Conservation (phyloP, 2,888 invertebrate genomes). For the Cotesia congregata region DNA sequence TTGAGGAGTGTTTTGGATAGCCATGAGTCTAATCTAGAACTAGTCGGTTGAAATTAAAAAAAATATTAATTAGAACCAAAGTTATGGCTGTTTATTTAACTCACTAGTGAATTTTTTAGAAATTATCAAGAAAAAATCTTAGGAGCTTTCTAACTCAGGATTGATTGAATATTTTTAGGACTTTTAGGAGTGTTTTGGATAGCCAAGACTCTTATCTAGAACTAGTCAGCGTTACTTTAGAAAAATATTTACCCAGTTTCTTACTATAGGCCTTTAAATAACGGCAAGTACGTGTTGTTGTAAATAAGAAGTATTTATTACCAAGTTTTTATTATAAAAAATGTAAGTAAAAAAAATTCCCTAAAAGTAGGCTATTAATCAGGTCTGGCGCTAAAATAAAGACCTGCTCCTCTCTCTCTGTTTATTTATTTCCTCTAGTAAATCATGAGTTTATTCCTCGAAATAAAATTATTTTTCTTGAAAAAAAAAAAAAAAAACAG, state of each 20-base stretch:
- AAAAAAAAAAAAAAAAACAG: no score
- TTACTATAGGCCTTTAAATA: no score
- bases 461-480: background rate
- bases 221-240: background rate
- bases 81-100: no score
- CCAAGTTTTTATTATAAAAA: no score
- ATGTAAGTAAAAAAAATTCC: no score
- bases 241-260: background rate
- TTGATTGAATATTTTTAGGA: background rate
- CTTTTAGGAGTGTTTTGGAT: background rate
- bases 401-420: no score
- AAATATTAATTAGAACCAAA: no score
- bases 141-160: background rate
- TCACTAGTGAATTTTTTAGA: no score
- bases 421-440: no score
- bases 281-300: slow-evolving; percentile 40
- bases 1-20: background rate
- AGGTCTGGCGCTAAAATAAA: no score
- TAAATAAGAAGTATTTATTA: slow-evolving; percentile 46
- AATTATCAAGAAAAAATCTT: background rate
- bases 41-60: no score
- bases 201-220: background rate
- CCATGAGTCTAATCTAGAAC: background rate
- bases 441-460: slow-evolving; percentile 2
- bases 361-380: no score